These are phyloP conservation scores for Bufo bufo DNA, from an alignment of 2,113 vertebrate genomes.

Conservation along the genomic window DNA sequence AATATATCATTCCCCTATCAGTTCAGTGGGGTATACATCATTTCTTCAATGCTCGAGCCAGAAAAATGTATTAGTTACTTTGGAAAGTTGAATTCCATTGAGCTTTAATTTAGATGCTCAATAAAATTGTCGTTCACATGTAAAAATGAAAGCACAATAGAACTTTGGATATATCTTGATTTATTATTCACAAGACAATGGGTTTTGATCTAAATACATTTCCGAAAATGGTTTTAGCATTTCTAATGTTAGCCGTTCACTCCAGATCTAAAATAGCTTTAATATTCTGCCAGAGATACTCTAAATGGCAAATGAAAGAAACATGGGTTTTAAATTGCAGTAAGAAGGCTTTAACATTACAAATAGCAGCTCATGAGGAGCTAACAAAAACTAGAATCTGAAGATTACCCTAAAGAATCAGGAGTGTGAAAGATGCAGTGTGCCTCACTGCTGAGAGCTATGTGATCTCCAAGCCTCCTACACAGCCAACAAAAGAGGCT, in stretches of 20 bases:
- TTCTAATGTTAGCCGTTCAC: slow-evolving; percentile 42
- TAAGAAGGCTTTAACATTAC: not conserved
- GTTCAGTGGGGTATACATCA: not conserved
- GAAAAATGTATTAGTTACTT: slow-evolving; percentile 6
- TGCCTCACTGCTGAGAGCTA: not conserved
- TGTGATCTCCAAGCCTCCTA: not conserved
- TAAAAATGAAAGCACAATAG: slow-evolving; percentile 37
- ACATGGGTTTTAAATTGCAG: slow-evolving; percentile 13
- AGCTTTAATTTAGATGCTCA: not conserved
- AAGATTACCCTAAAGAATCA: not conserved
- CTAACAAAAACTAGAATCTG: not conserved
- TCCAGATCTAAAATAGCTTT: slow-evolving; percentile 43
- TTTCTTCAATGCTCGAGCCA: not conserved
- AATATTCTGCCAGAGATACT: slow-evolving; percentile 39
- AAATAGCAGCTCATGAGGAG: not conserved
- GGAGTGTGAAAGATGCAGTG: not conserved
- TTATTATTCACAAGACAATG: slow-evolving; percentile 52
- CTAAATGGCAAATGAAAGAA: slow-evolving; percentile 9
- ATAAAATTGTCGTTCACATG: not conserved
- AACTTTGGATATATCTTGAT: slow-evolving; percentile 38
- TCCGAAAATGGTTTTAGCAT: slow-evolving; percentile 48
- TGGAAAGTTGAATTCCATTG: not conserved
- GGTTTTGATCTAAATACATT: slow-evolving; percentile 46
- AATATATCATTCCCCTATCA: not conserved
- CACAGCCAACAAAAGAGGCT: not conserved